Evolutionary conservation across 2,113 vertebrate genomes (phyloP).

Genomic region (Rousettus leschenaultii): DNA sequence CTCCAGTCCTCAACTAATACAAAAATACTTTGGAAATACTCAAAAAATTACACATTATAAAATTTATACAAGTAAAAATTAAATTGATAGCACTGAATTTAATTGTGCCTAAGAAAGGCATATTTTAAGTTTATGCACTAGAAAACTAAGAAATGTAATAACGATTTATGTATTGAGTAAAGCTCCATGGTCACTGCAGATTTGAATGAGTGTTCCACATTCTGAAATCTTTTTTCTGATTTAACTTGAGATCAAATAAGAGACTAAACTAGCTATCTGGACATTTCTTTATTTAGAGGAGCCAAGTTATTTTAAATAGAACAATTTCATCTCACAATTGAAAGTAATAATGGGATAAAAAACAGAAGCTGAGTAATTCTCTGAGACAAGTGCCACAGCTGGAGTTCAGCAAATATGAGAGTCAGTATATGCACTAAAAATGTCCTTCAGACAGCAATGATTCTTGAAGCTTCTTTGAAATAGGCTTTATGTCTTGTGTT

Average conservation of each 20-base stretch:
- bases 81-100: background rate
- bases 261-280: background rate
- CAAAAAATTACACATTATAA: background rate
- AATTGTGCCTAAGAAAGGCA: background rate
- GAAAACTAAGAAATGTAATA: slow-evolving; percentile 8
- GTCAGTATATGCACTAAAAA: background rate
- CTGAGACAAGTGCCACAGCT: background rate
- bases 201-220: background rate
- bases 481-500: background rate
- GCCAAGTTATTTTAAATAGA: background rate
- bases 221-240: slow-evolving; percentile 15
- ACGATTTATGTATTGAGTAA: slow-evolving; percentile 30
- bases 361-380: background rate
- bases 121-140: slow-evolving; percentile 14
- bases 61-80: slow-evolving; percentile 36
- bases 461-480: background rate
- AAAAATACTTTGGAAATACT: slow-evolving; percentile 11
- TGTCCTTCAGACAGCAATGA: background rate
- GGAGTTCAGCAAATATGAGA: background rate
- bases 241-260: slow-evolving; percentile 39
- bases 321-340: slow-evolving; percentile 22
- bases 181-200: background rate
- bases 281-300: slow-evolving; percentile 16
- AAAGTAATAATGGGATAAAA: slow-evolving; percentile 33
- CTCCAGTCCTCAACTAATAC: background rate